Evolutionary conservation across 1,140 invertebrate genomes (phyloP).

Genomic region (Drosophila nigrodunni): DNA sequence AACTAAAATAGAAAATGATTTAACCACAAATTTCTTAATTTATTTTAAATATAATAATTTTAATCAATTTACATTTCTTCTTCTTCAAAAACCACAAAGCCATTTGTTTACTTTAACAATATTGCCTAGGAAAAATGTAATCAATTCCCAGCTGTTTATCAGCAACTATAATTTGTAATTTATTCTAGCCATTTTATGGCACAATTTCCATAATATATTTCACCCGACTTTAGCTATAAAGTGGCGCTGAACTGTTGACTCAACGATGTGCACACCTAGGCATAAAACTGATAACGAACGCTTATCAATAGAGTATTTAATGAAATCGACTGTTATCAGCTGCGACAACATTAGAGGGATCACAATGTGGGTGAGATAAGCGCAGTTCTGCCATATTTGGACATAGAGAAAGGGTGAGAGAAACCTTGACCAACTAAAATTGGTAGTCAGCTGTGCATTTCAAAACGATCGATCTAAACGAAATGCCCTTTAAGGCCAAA

Average conservation of each 20-base stretch:
- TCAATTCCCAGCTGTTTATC: constrained; percentile 39
- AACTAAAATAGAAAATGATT: too few species aligned
- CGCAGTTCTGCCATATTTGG: constrained; percentile 28
- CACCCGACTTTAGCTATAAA: background rate
- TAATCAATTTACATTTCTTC: too few species aligned
- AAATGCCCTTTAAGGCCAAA: constrained; percentile 17
- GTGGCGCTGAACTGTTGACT: constrained; percentile 12
- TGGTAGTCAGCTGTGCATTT: constrained; percentile 63
- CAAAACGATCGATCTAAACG: constrained; percentile 30
- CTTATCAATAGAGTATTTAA: constrained; percentile 31
- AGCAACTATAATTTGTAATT: constrained; percentile 49
- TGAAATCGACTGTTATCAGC: constrained; percentile 33
- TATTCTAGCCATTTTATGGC: constrained; percentile 36
- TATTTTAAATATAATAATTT: too few species aligned
- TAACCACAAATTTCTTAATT: too few species aligned
- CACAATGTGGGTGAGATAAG: constrained; percentile 50
- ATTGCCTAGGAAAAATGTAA: constrained; percentile 9
- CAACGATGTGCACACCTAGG: constrained; percentile 41
- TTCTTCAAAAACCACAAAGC: background rate
- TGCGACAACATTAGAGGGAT: constrained; percentile 14
- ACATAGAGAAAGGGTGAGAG: constrained; percentile 1
- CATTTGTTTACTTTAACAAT: constrained; percentile 16
- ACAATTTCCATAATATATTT: constrained; percentile 31
- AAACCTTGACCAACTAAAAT: constrained; percentile 70
- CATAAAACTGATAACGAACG: constrained; percentile 25